Conservation (phyloP, 53 echinoderm and acorn worm genomes). For the Echinarachnius parma region DNA sequence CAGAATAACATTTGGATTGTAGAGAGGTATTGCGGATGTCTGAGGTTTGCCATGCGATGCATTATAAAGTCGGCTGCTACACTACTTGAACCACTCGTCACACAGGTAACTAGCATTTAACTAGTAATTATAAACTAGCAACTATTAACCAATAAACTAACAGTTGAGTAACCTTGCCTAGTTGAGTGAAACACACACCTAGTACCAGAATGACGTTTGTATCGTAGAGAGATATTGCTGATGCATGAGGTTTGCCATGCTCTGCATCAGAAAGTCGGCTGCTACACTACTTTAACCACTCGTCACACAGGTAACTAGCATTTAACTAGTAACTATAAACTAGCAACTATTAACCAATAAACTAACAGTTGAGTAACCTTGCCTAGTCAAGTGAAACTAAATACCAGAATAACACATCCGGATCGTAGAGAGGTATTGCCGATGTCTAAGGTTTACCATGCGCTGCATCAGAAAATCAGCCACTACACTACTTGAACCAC, state of each 20-base stretch:
- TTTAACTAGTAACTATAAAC: no score
- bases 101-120: no score
- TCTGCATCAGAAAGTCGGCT: constrained; percentile 82
- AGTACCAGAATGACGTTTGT: constrained; percentile 79
- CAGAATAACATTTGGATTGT: constrained; percentile 82
- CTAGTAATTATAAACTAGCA: no score
- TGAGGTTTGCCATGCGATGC: constrained; percentile 88
- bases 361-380: no score
- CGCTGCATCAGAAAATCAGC: constrained; percentile 84
- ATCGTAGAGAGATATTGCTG: constrained; percentile 96
- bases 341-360: no score
- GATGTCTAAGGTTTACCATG: constrained; percentile 90
- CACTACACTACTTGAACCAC: constrained; percentile 67
- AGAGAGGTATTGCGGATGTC: constrained; percentile 89
- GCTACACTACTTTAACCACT: constrained; percentile 74
- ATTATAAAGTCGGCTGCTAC: constrained; percentile 78
- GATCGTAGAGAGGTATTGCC: constrained; percentile 90
- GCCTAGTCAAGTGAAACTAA: no score
- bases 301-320: constrained; percentile 88
- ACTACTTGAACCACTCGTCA: constrained; percentile 78
- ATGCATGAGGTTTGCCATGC: constrained; percentile 86
- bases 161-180: no score
- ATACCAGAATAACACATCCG: constrained; percentile 82
- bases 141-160: no score
- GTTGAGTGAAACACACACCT: constrained; percentile 67